These are phyloP conservation scores for Zele albiditarsus DNA, from an alignment of 2,888 invertebrate genomes.

Conservation along the genomic window DNA sequence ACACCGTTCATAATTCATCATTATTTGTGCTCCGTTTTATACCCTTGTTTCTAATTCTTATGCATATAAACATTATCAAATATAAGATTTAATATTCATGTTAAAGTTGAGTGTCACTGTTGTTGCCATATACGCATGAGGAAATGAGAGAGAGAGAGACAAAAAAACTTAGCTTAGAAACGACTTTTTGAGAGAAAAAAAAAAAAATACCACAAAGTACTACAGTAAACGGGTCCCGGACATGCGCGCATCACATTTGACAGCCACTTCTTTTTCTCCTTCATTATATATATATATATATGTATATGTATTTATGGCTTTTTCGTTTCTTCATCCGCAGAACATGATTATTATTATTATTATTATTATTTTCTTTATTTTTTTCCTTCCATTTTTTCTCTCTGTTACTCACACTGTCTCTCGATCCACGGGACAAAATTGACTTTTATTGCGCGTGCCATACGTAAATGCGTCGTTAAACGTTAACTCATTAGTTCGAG, in stretches of 20 bases:
- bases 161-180: constrained; percentile 3
- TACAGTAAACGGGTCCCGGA: constrained; percentile 60
- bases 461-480: constrained; percentile 64
- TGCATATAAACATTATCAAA: not conserved
- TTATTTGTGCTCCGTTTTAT: constrained; percentile 16
- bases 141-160: not conserved
- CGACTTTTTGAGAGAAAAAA: constrained; percentile 19
- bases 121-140: not conserved
- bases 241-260: constrained; percentile 56
- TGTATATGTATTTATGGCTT: constrained; percentile 1
- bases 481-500: constrained; percentile 48
- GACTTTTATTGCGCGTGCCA: constrained; percentile 68
- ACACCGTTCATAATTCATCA: not conserved
- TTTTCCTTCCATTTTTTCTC: constrained; percentile 7
- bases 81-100: not conserved
- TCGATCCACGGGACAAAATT: constrained; percentile 57
- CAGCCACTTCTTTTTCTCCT: constrained; percentile 28
- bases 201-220: constrained; percentile 65
- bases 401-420: constrained; percentile 31
- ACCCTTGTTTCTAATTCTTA: not conserved
- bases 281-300: constrained; percentile 12
- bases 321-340: constrained; percentile 11
- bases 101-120: constrained; percentile 7
- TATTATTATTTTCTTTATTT: not conserved
- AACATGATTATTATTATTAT: not conserved